A percentile compares a stretch with the other conserved stretches of the same genome.
Evolutionary conservation across 2,113 vertebrate genomes (phyloP).

Genomic region (Poeciliopsis retropinna): DNA sequence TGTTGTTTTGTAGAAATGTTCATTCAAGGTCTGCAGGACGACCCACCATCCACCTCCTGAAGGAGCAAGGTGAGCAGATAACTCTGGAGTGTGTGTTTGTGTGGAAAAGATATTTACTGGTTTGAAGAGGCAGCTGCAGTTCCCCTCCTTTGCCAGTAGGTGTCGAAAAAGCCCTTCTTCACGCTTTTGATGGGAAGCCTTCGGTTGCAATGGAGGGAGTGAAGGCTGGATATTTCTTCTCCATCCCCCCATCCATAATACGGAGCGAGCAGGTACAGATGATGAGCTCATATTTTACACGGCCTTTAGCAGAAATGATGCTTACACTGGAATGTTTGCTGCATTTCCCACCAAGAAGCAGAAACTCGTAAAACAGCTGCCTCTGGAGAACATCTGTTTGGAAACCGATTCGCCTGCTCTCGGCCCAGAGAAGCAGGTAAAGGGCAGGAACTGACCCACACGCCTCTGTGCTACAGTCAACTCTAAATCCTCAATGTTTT

Average conservation of each 20-base stretch:
- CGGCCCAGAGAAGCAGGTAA: slow-evolving; percentile 94
- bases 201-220: slow-evolving; percentile 95
- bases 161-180: slow-evolving; percentile 89
- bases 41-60: slow-evolving; percentile 92
- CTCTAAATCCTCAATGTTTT: neutral
- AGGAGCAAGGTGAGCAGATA: slow-evolving; percentile 86
- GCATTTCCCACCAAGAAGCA: slow-evolving; percentile 89
- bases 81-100: neutral
- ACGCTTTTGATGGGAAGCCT: slow-evolving; percentile 94
- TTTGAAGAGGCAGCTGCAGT: slow-evolving; percentile 13
- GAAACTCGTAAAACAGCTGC: slow-evolving; percentile 94
- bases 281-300: neutral
- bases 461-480: too few species aligned
- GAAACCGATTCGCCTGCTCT: slow-evolving; percentile 95
- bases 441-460: neutral
- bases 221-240: slow-evolving; percentile 93
- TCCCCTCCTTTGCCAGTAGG: slow-evolving; percentile 72
- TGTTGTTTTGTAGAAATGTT: slow-evolving; percentile 86
- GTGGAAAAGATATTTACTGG: neutral
- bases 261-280: slow-evolving; percentile 91
- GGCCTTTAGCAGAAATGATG: neutral
- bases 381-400: slow-evolving; percentile 91
- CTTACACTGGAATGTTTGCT: slow-evolving; percentile 13
- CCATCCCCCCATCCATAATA: slow-evolving; percentile 92
- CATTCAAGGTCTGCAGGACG: slow-evolving; percentile 96